A percentile compares a stretch with the other conserved stretches of the same genome.
Conservation (phyloP, 2,797 vertebrate species). For the Melanotaenia pygmaea region DNA sequence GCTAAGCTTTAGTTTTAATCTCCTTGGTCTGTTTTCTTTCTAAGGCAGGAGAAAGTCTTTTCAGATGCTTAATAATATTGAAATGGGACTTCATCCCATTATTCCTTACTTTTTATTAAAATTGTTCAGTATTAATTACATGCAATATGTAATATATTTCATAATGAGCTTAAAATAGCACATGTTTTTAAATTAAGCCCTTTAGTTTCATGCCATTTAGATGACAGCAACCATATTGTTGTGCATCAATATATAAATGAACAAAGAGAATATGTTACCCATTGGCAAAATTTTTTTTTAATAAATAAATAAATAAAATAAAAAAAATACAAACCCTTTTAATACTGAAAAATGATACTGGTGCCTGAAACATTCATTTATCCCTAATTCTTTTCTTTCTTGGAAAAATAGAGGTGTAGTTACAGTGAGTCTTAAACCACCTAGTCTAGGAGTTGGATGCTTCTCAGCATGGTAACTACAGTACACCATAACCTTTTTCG, state of each 20-base stretch:
- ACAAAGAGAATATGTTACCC: neutral
- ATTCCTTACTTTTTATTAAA: neutral
- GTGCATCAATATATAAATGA: neutral
- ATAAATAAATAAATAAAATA: too few species aligned
- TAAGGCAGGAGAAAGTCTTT: neutral
- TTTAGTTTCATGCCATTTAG: neutral
- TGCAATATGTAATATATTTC: neutral
- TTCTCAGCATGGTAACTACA: neutral
- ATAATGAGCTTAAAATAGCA: neutral
- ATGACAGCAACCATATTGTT: neutral
- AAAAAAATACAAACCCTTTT: too few species aligned
- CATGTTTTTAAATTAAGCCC: neutral
- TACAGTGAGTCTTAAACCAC: neutral
- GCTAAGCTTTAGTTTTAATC: too few species aligned
- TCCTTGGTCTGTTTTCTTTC: too few species aligned
- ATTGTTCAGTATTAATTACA: neutral
- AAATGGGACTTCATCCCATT: neutral
- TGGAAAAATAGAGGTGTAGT: neutral
- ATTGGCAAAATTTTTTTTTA: too few species aligned
- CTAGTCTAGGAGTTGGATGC: neutral
- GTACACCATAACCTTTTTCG: conserved; percentile 9
- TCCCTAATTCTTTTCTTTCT: neutral
- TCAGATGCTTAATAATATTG: neutral
- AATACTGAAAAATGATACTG: too few species aligned
- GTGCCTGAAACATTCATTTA: too few species aligned